These are phyloP conservation scores for Tenodera sinensis DNA, from an alignment of 2,888 invertebrate genomes.

Conservation along the genomic window DNA sequence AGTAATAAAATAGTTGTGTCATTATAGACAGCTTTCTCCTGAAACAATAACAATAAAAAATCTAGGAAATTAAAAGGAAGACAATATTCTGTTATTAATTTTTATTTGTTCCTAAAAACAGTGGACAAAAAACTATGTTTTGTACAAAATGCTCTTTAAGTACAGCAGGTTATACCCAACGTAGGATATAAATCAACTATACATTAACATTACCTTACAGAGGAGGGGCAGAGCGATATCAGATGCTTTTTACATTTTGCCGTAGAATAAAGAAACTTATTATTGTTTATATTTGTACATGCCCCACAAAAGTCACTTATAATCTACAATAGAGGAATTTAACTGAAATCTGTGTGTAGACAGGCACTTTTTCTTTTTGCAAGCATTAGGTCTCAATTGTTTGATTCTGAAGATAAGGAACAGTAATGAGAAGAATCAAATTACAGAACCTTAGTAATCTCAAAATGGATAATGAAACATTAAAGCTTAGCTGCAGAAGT, in stretches of 20 bases:
- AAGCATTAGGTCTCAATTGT: background rate
- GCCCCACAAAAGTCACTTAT: background rate
- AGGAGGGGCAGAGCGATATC: background rate
- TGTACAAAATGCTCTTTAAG: constrained; percentile 14
- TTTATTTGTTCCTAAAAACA: constrained; percentile 17
- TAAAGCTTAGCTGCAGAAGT: constrained; percentile 5
- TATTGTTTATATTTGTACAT: background rate
- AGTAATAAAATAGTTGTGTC: too few species aligned
- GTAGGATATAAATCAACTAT: constrained; percentile 7
- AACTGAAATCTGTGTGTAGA: background rate
- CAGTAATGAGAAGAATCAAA: background rate
- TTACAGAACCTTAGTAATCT: background rate
- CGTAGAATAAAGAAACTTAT: background rate
- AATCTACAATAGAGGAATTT: background rate
- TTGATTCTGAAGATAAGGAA: background rate
- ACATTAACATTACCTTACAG: constrained; percentile 2
- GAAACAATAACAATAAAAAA: background rate
- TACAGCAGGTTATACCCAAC: constrained; percentile 5
- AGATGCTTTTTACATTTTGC: background rate
- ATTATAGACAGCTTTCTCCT: too few species aligned
- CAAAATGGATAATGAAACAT: background rate
- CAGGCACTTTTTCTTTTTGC: background rate
- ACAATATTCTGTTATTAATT: background rate
- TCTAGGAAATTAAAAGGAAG: background rate
- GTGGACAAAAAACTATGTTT: constrained; percentile 7